phyloP scores from a whole-genome alignment of 2,113 vertebrate genomes.

The Chlorodrepanis virens region DNA sequence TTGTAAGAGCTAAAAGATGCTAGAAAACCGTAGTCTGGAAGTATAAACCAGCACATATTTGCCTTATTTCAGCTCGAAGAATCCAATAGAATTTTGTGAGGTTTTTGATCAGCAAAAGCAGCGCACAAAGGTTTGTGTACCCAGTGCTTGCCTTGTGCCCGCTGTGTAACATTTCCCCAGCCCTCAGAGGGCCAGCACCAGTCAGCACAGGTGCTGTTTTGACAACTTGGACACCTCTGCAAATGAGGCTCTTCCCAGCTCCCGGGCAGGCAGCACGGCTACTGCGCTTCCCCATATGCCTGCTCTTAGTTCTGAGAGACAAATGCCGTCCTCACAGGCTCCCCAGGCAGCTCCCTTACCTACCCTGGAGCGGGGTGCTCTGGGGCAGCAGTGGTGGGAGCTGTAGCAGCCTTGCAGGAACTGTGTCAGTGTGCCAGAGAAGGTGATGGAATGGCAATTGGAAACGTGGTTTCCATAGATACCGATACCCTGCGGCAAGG shows the following conservation, averaged over 20 bases:
- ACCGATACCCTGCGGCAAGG: neutral
- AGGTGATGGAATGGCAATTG: slow-evolving; percentile 13
- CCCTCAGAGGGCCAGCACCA: slow-evolving; percentile 35
- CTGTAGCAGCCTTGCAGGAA: neutral
- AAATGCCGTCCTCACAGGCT: neutral
- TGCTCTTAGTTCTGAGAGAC: neutral
- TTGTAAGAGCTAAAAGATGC: neutral
- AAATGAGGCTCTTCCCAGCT: slow-evolving; percentile 51
- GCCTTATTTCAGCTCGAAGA: neutral
- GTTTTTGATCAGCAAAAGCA: neutral
- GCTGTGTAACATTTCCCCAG: neutral
- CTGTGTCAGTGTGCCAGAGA: neutral
- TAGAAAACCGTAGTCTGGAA: neutral
- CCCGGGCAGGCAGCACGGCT: neutral
- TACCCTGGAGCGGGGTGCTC: neutral
- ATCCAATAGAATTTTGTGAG: neutral
- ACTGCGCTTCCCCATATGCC: slow-evolving; percentile 45
- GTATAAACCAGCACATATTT: neutral
- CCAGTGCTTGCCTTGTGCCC: neutral
- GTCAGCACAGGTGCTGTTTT: slow-evolving; percentile 65
- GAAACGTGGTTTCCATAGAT: slow-evolving; percentile 51
- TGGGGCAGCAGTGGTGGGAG: neutral
- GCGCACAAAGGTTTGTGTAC: slow-evolving; percentile 1
- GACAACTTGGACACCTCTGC: slow-evolving; percentile 60
- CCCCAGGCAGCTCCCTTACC: neutral